Percentiles rank a stretch among this genome's conserved stretches.
Evolutionary conservation across 2,888 invertebrate genomes (phyloP).

Genomic region (Callosobruchus maculatus): DNA sequence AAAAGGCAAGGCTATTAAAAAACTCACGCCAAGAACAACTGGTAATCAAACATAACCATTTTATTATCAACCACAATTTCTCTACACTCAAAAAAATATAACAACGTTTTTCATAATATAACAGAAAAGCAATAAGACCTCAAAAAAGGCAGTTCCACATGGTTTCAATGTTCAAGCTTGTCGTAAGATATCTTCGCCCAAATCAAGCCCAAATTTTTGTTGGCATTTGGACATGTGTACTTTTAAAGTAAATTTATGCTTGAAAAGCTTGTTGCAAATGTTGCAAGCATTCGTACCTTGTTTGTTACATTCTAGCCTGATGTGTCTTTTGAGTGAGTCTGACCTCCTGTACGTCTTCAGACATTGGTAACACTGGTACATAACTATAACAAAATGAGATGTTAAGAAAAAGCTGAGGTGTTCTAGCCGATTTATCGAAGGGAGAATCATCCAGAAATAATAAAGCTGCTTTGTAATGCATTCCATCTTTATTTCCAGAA

Average conservation of each 20-base stretch:
- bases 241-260: slow-evolving; percentile 43
- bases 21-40: neutral
- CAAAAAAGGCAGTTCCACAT: neutral
- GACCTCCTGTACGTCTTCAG: slow-evolving; percentile 18
- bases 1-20: too few species aligned
- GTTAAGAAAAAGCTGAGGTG: neutral
- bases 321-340: slow-evolving; percentile 20
- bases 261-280: slow-evolving; percentile 30
- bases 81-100: neutral
- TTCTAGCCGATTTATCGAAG: too few species aligned
- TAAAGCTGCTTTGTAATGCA: too few species aligned
- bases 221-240: slow-evolving; percentile 31
- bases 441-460: too few species aligned
- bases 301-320: slow-evolving; percentile 25
- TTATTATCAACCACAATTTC: neutral
- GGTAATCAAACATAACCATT: neutral
- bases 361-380: slow-evolving; percentile 23
- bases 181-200: neutral
- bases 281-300: slow-evolving; percentile 18
- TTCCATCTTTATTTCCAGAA: too few species aligned
- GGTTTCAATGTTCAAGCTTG: neutral
- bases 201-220: neutral
- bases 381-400: neutral
- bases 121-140: neutral
- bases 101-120: neutral